Conservation (phyloP, 1,140 invertebrate species). For the Chrysopa pallens region DNA sequence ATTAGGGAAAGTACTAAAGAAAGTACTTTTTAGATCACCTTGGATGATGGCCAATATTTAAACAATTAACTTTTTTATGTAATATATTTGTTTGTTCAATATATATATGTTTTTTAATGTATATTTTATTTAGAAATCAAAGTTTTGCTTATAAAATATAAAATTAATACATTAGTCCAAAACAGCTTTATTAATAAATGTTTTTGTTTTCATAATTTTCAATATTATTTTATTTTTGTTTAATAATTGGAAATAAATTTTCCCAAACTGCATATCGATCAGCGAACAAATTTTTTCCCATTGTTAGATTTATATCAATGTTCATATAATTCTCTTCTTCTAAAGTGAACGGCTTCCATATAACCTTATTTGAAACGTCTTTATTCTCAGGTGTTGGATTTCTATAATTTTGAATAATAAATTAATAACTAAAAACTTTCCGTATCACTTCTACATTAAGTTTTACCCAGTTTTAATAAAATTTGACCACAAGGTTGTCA, state of each 20-base stretch:
- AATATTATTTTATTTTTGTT: too few species aligned
- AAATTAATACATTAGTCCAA: too few species aligned
- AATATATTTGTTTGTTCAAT: too few species aligned
- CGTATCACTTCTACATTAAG: background rate
- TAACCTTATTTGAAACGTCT: conserved; percentile 19
- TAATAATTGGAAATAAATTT: conserved; percentile 26
- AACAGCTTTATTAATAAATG: too few species aligned
- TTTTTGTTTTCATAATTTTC: too few species aligned
- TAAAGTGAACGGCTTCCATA: conserved; percentile 31
- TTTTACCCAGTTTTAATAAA: conserved; percentile 19
- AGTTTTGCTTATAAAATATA: too few species aligned
- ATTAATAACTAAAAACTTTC: background rate
- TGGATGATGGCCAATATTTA: too few species aligned
- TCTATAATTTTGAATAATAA: conserved; percentile 6
- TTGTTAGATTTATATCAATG: conserved; percentile 24
- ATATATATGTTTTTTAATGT: too few species aligned
- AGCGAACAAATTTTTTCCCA: conserved; percentile 27
- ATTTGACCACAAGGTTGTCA: conserved; percentile 20
- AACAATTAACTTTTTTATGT: too few species aligned
- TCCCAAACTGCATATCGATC: conserved; percentile 36
- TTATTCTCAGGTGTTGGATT: conserved; percentile 19
- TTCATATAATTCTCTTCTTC: conserved; percentile 31
- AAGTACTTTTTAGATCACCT: too few species aligned
- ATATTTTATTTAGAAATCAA: too few species aligned
- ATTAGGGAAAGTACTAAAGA: too few species aligned